Conservation (phyloP, 2,797 vertebrate genomes). For the Scyliorhinus canicula region DNA sequence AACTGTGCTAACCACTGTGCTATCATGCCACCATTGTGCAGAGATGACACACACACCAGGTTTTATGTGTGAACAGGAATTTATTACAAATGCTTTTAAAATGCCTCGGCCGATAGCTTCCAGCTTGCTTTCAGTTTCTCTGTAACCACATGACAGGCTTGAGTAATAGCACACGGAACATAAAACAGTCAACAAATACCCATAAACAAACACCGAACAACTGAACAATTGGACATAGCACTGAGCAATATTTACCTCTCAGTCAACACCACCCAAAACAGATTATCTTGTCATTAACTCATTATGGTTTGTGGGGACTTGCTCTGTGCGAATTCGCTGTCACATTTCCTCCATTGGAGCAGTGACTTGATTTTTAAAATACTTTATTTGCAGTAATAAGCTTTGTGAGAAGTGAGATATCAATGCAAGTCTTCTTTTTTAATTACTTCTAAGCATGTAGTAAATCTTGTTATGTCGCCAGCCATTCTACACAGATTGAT, state of each 20-base stretch:
- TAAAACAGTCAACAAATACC: neutral
- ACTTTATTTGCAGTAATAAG: neutral
- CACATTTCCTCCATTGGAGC: neutral
- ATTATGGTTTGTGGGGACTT: neutral
- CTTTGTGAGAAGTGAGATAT: neutral
- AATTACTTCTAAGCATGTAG: neutral
- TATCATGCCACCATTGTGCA: too few species aligned
- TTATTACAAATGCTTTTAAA: neutral
- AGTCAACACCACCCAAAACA: neutral
- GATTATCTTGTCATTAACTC: neutral
- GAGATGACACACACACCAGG: neutral
- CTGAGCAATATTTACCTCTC: neutral
- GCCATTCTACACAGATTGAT: neutral
- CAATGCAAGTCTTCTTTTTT: neutral
- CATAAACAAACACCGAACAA: neutral
- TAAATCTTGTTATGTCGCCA: neutral
- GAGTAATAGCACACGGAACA: neutral
- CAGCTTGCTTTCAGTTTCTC: neutral
- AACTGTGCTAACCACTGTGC: too few species aligned
- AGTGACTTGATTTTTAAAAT: neutral
- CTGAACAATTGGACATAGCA: neutral
- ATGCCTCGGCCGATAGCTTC: neutral
- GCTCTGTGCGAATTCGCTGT: neutral
- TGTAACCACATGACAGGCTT: neutral
- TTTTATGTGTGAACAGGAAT: neutral